Conservation (phyloP, 2,888 invertebrate species). For the Ornithoptera alexandrae region DNA sequence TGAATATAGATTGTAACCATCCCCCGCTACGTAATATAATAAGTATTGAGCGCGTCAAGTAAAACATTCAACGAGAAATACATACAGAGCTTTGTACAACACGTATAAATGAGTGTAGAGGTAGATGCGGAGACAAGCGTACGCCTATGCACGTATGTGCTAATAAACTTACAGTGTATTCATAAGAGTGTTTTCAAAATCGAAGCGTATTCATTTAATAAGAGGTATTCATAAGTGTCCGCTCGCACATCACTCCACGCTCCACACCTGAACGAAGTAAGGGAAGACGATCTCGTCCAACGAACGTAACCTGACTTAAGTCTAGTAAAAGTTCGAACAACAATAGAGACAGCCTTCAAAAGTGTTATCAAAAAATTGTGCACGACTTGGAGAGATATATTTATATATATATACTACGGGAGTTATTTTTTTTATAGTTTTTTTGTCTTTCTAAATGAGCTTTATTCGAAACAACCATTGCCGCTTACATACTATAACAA, state of each 20-base stretch:
- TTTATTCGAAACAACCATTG: constrained; percentile 46
- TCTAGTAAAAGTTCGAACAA: constrained; percentile 35
- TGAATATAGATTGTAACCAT: constrained; percentile 1
- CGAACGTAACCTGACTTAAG: constrained; percentile 34
- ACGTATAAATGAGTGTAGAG: constrained; percentile 51
- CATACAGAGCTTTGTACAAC: constrained; percentile 25
- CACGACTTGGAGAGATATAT: constrained; percentile 40
- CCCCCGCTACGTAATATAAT: constrained; percentile 8
- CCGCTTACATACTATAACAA: constrained; percentile 35
- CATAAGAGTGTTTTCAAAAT: constrained; percentile 66
- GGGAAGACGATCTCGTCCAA: constrained; percentile 43
- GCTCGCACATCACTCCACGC: not conserved
- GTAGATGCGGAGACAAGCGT: constrained; percentile 50
- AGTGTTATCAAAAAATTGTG: constrained; percentile 58
- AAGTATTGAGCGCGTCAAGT: constrained; percentile 35
- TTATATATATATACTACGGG: constrained; percentile 31
- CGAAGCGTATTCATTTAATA: constrained; percentile 50
- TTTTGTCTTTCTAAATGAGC: constrained; percentile 32
- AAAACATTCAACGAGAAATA: constrained; percentile 42
- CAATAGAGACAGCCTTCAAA: constrained; percentile 52
- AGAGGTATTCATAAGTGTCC: not conserved
- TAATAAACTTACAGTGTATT: constrained; percentile 52
- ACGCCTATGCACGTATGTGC: constrained; percentile 47
- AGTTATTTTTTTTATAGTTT: constrained; percentile 40
- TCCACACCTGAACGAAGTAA: constrained; percentile 32